Conservation (phyloP, 37 sponge, comb jelly and placozoan species). For the Axinella damicornis region DNA sequence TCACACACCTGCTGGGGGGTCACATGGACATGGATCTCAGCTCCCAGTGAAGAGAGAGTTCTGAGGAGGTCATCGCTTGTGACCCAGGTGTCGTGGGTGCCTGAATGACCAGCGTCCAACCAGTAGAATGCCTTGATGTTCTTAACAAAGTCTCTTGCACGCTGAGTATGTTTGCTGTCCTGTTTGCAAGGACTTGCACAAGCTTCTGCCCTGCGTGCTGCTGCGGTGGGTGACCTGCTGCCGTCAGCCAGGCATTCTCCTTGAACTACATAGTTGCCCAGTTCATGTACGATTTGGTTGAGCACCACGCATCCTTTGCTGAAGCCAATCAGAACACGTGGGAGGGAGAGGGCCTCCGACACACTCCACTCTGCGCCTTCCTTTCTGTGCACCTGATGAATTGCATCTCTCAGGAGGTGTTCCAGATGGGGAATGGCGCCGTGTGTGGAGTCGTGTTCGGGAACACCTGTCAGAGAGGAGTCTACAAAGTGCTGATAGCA, state of each 20-base stretch:
- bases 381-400: constrained; percentile 12
- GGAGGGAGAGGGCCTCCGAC: constrained; percentile 26
- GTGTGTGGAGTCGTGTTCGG: constrained; percentile 50
- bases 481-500: constrained; percentile 82
- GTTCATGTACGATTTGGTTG: constrained; percentile 84
- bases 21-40: constrained; percentile 74
- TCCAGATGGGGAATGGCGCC: constrained; percentile 68
- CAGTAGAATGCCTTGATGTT: constrained; percentile 72
- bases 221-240: too few species aligned
- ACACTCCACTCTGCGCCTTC: not conserved
- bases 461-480: constrained; percentile 67
- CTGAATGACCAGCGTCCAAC: constrained; percentile 92
- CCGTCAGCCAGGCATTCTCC: not conserved
- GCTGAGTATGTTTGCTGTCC: constrained; percentile 1
- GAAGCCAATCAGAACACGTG: constrained; percentile 80
- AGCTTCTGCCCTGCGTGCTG: too few species aligned
- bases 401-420: constrained; percentile 41
- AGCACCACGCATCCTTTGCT: constrained; percentile 95
- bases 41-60: constrained; percentile 27
- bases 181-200: not conserved
- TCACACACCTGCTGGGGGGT: constrained; percentile 86
- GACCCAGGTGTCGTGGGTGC: constrained; percentile 82
- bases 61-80: constrained; percentile 54
- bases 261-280: constrained; percentile 42
- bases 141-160: constrained; percentile 45